Evolutionary conservation across 2,797 vertebrate species (phyloP).

Genomic region (Oryzias dopingdopingensis): DNA sequence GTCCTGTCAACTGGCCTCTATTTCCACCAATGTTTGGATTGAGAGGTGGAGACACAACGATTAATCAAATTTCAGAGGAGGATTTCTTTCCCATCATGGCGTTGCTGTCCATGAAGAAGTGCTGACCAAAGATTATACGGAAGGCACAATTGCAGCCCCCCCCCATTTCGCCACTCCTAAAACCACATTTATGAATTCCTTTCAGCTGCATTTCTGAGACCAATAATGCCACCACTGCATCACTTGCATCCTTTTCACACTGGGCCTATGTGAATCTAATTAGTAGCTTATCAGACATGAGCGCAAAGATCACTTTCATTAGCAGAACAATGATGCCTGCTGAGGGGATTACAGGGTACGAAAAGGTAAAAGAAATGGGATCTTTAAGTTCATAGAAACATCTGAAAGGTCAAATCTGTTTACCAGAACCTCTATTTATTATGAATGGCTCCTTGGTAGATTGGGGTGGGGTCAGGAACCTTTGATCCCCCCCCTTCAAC

Average conservation of each 20-base stretch:
- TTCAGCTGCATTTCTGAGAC: slow-evolving; percentile 50
- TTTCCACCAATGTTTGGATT: slow-evolving; percentile 72
- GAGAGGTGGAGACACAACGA: slow-evolving; percentile 64
- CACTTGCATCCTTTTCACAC: slow-evolving; percentile 52
- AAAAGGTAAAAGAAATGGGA: slow-evolving; percentile 18
- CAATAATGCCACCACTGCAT: slow-evolving; percentile 49
- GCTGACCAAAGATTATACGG: slow-evolving; percentile 64
- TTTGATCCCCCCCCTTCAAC: slow-evolving; percentile 65
- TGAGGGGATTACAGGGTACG: slow-evolving; percentile 51
- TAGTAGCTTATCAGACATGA: slow-evolving; percentile 61
- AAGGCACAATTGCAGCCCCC: slow-evolving; percentile 38
- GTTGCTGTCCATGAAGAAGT: slow-evolving; percentile 62
- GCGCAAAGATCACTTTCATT: slow-evolving; percentile 66
- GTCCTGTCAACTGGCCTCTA: slow-evolving; percentile 65
- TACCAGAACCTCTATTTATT: slow-evolving; percentile 62
- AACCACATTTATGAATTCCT: slow-evolving; percentile 60
- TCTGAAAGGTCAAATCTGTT: slow-evolving; percentile 55
- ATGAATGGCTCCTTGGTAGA: slow-evolving; percentile 40
- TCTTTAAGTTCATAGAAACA: slow-evolving; percentile 48
- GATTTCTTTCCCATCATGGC: slow-evolving; percentile 47
- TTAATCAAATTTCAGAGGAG: slow-evolving; percentile 73
- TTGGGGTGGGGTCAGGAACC: slow-evolving; percentile 72
- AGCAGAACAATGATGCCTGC: slow-evolving; percentile 59
- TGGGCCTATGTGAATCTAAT: slow-evolving; percentile 65
- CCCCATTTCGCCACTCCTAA: slow-evolving; percentile 9